Evolutionary conservation across 2,888 invertebrate species (phyloP).

Genomic region (Epinotia ramella): DNA sequence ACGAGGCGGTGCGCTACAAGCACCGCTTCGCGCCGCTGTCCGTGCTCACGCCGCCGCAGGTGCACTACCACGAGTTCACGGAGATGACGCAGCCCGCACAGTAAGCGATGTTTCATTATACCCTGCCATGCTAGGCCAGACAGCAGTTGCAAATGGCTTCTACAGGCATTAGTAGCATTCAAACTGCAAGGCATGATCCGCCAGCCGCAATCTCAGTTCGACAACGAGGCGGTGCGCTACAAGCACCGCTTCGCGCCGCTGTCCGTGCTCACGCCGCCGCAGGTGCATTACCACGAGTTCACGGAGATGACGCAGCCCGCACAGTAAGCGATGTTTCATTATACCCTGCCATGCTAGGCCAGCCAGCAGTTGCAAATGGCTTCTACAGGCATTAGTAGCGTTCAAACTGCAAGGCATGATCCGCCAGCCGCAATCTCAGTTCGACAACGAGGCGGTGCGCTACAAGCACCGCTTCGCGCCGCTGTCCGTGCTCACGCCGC

Average conservation of each 20-base stretch:
- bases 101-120: slow-evolving; percentile 61
- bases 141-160: no score
- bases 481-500: no score
- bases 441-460: no score
- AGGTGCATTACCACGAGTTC: slow-evolving; percentile 95
- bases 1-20: slow-evolving; percentile 96
- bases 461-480: no score
- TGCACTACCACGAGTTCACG: slow-evolving; percentile 95
- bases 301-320: slow-evolving; percentile 91
- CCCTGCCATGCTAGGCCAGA: no score
- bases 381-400: no score
- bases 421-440: no score
- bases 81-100: slow-evolving; percentile 91
- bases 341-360: no score
- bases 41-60: slow-evolving; percentile 94
- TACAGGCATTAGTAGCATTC: slow-evolving; percentile 95
- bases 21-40: slow-evolving; percentile 97
- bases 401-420: no score
- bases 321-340: slow-evolving; percentile 70
- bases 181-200: slow-evolving; percentile 94
- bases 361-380: no score
- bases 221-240: slow-evolving; percentile 97
- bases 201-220: slow-evolving; percentile 94
- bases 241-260: slow-evolving; percentile 97
- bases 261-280: slow-evolving; percentile 93